Conservation (phyloP, 2,797 vertebrate species). For the Periophthalmus magnuspinnatus region DNA sequence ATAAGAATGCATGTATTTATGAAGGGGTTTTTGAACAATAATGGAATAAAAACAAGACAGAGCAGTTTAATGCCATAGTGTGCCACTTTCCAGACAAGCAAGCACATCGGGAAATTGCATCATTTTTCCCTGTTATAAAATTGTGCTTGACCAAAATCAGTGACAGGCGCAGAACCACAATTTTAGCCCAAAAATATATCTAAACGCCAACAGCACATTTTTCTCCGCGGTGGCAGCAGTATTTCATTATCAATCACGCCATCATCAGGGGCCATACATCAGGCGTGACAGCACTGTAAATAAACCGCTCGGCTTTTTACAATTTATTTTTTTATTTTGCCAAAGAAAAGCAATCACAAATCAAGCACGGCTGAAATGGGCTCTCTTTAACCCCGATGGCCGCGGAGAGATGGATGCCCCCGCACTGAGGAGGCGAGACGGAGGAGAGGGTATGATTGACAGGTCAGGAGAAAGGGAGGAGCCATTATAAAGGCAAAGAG, state of each 20-base stretch:
- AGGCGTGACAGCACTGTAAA: constrained; percentile 18
- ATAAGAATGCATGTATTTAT: too few relatives aligned
- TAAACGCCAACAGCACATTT: not conserved
- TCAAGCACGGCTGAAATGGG: constrained; percentile 45
- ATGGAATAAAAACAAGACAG: too few relatives aligned
- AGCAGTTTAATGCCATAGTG: too few relatives aligned
- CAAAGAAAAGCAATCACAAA: constrained; percentile 41
- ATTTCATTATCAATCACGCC: constrained; percentile 21
- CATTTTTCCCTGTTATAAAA: not conserved
- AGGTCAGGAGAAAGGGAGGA: constrained; percentile 34
- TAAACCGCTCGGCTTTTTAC: constrained; percentile 1
- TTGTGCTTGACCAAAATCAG: not conserved
- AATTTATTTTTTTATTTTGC: constrained; percentile 2
- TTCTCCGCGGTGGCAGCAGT: not conserved
- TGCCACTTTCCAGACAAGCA: not conserved
- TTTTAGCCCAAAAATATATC: not conserved
- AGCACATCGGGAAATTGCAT: not conserved
- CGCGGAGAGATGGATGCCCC: constrained; percentile 41
- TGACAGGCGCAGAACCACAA: not conserved
- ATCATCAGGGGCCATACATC: constrained; percentile 12
- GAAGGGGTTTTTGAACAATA: too few relatives aligned
- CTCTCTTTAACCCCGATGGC: constrained; percentile 57
- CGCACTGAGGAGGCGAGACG: constrained; percentile 36
- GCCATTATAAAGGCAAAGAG: constrained; percentile 46
- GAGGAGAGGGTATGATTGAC: constrained; percentile 52